phyloP scores from a whole-genome alignment of 2,113 vertebrate species.

The Mystacornis crossleyi region DNA sequence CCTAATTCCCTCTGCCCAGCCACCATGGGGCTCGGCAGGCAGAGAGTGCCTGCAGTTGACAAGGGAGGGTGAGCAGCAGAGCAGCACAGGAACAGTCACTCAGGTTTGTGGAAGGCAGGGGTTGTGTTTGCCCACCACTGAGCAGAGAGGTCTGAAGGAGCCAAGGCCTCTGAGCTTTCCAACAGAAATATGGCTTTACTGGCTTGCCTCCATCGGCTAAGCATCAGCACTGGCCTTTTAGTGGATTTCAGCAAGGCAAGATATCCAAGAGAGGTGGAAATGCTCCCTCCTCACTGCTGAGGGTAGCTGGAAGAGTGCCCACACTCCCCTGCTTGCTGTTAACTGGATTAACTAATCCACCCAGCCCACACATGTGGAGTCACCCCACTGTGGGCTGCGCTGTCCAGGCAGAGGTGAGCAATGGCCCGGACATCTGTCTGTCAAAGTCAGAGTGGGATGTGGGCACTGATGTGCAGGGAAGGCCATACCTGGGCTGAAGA shows the following conservation, averaged over 20 bases:
- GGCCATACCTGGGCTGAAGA: fast-evolving
- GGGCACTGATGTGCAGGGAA: fast-evolving
- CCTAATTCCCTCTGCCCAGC: not conserved
- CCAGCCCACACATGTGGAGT: not conserved
- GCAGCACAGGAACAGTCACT: not conserved
- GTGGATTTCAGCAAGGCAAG: not conserved
- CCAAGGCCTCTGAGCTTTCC: not conserved
- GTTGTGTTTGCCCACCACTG: not conserved
- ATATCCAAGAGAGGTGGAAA: not conserved
- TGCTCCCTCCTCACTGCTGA: not conserved
- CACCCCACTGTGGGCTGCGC: fast-evolving
- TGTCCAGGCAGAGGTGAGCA: not conserved
- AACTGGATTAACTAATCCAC: not conserved
- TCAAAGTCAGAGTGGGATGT: fast-evolving
- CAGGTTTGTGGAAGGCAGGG: not conserved
- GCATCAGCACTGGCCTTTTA: not conserved
- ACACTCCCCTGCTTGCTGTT: not conserved
- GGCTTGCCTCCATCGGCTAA: no score
- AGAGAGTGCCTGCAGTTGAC: not conserved
- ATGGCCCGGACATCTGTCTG: not conserved
- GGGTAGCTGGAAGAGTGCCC: not conserved
- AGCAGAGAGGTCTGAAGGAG: not conserved
- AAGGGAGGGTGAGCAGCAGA: not conserved
- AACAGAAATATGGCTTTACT: not conserved
- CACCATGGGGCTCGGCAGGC: fast-evolving